Percentiles rank a stretch among this genome's conserved stretches.
Conservation (phyloP, 2,888 invertebrate genomes). For the Plebejus argus region DNA sequence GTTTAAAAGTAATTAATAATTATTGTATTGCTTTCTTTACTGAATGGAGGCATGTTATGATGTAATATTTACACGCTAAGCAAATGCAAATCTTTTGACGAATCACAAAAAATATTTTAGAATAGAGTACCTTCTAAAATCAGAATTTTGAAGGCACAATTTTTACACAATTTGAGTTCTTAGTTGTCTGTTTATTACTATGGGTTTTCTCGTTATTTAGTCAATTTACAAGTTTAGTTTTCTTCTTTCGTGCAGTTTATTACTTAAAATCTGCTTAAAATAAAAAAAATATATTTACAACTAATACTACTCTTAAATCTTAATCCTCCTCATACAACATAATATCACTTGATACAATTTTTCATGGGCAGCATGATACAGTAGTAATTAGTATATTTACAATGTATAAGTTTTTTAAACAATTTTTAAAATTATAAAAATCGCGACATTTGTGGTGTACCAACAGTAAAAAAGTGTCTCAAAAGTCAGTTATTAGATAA, state of each 20-base stretch:
- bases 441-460: not conserved
- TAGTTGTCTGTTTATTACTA: not conserved
- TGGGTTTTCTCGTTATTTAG: not conserved
- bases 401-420: not conserved
- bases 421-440: not conserved
- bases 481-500: not conserved
- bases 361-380: not conserved
- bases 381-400: slow-evolving; percentile 14
- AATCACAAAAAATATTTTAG: not conserved
- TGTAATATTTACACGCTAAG: not conserved
- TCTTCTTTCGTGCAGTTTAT: not conserved
- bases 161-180: not conserved
- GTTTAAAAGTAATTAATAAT: not conserved
- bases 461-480: not conserved
- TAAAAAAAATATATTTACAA: slow-evolving; percentile 23
- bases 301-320: not conserved
- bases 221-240: not conserved
- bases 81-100: not conserved
- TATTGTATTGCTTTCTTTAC: not conserved
- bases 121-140: not conserved
- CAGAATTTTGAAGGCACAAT: not conserved
- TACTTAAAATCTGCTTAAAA: slow-evolving; percentile 23
- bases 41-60: not conserved
- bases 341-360: slow-evolving; percentile 27
- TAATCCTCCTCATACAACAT: not conserved